These are phyloP conservation scores for Uria aalge DNA, from an alignment of 2,113 vertebrate species.

Conservation along the genomic window DNA sequence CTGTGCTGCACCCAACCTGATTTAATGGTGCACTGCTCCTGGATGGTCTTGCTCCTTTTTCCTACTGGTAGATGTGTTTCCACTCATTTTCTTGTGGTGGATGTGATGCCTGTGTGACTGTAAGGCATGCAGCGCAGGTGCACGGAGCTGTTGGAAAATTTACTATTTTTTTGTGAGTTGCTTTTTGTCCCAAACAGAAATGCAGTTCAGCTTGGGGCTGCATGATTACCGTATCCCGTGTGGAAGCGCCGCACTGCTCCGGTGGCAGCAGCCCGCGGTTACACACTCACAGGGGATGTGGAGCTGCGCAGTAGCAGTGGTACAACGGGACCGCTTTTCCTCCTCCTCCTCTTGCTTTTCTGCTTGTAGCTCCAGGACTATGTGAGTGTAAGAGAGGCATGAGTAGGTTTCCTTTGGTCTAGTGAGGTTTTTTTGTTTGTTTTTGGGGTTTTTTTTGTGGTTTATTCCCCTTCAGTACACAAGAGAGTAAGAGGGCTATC, in stretches of 20 bases:
- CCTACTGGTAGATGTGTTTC: background rate
- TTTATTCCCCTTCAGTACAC: background rate
- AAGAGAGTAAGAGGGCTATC: background rate
- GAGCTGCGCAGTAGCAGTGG: background rate
- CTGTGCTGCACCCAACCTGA: background rate
- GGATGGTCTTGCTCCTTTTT: background rate
- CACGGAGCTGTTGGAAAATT: background rate
- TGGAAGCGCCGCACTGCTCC: fast-evolving
- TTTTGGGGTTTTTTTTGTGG: background rate
- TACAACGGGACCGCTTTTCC: background rate
- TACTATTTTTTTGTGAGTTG: background rate
- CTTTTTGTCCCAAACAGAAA: background rate
- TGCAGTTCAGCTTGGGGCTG: background rate
- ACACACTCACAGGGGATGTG: fast-evolving
- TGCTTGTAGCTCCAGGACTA: background rate
- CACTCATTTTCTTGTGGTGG: background rate
- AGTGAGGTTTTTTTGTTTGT: background rate
- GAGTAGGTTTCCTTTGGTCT: background rate
- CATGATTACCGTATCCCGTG: fast-evolving
- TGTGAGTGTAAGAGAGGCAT: background rate
- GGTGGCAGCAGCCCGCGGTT: background rate
- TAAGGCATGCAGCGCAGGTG: background rate
- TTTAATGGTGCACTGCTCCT: background rate
- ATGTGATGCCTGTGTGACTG: background rate
- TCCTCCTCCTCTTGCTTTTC: background rate